These are phyloP conservation scores for Poeciliopsis infans DNA, from an alignment of 2,797 vertebrate genomes.

Conservation along the genomic window DNA sequence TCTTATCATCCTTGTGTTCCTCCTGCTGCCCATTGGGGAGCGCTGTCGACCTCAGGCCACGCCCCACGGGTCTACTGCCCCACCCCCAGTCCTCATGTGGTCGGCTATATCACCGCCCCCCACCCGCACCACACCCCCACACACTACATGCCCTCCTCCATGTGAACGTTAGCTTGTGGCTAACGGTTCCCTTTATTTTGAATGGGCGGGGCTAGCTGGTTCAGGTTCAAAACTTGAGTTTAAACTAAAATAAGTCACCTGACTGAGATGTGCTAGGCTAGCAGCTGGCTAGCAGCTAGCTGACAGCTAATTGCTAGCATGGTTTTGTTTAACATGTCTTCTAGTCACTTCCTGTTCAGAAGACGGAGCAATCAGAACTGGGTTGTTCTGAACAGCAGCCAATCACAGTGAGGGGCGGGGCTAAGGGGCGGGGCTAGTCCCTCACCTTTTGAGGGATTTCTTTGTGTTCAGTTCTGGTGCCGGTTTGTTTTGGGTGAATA, in stretches of 20 bases:
- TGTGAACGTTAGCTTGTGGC: slow-evolving; percentile 40
- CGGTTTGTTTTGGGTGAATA: slow-evolving; percentile 14
- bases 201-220: background rate
- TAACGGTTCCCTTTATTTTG: background rate
- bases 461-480: slow-evolving; percentile 10
- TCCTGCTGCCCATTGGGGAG: slow-evolving; percentile 66
- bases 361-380: background rate
- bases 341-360: background rate
- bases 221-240: background rate
- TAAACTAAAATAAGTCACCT: background rate
- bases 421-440: background rate
- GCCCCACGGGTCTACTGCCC: slow-evolving; percentile 73
- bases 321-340: background rate
- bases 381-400: background rate
- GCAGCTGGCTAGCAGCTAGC: background rate
- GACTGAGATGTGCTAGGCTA: background rate
- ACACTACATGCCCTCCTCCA: slow-evolving; percentile 58
- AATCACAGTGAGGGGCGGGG: background rate
- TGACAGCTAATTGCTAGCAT: background rate
- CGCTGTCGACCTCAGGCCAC: slow-evolving; percentile 23
- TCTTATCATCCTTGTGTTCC: slow-evolving; percentile 77
- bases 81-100: slow-evolving; percentile 69
- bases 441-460: slow-evolving; percentile 4
- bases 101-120: slow-evolving; percentile 80
- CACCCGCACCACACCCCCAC: slow-evolving; percentile 45